Evolutionary conservation across 1,140 invertebrate genomes (phyloP), one percentile per base, ranked within the genome.

Genomic region (Drosophila ambigua): DNA sequence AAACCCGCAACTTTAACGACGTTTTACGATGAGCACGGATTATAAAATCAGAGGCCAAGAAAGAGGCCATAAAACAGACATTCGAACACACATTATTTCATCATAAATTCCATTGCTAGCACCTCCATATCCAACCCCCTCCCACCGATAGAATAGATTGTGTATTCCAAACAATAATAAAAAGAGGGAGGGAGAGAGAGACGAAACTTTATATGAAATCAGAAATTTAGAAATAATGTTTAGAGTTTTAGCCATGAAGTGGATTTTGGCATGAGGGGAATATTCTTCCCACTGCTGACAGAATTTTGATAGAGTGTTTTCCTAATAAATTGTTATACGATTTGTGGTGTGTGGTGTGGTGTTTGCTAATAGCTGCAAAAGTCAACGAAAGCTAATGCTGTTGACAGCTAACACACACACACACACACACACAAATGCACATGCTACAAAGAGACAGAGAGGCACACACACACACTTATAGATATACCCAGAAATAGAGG

Each of bases 381-480:
- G 50, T 79, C 59, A 77, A 72, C 72, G 60, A 52, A 60, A 59
- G 59, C 63, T 79, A 85, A 77, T 85, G 63, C 60, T 77, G 72
- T 81, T 77, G 81, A 72, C 67, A 74, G 46, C 35, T 39, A 11
- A 11, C 31, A 3, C 8, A 28, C 28, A 31, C 9, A 13, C 26
- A 46, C 43, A 41, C 49, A 53, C 15, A 54, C 24, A 23, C 28
- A 31, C 31, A 31, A 8, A 24, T 24, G 2, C 23, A 39, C 3
- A 13, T 13, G 35, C 35, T 4, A 39, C 35, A 39, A 39, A 11
- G 35, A 11, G 31, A 2, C 8, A 51, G 28, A 31, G 35, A 50
- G 26, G 26, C 9, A 13, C 26, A 46, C 43, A 41, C 49, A 53
- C 15, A 54, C 24, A 23, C 31, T 31, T 24, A 69, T 71, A 2